Base-by-base conservation (phyloP, 2,113 vertebrate genomes). In the Hippopotamus amphibius region DNA sequence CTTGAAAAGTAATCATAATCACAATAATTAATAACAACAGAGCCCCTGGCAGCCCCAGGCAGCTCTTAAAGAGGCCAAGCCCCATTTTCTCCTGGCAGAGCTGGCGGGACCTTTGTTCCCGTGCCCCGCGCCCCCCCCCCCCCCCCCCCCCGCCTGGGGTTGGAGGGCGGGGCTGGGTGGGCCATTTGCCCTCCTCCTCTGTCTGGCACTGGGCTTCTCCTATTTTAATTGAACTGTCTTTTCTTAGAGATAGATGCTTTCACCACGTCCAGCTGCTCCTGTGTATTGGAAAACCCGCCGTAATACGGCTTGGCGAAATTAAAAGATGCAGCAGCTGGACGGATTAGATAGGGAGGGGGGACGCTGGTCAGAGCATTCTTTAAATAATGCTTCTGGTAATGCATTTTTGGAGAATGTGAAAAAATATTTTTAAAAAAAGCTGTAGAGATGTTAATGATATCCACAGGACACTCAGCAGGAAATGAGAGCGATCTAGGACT, bases 1-100 rank as follows among this genome's bases (percentile, higher is more conserved):
- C 96, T 97, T 95, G 87, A 96, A 98, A 97, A 98, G 93, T 97
- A 97, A 91, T 97, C 76, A 93, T 96, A 98, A 98, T 98, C 96
- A 57, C 84, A 77, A 95, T 96, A 98, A 98, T 98, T 98, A 97
- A 98, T 97, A 98, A 98, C 94, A 98, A 96, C 97, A 74, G 81
- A 97, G 86, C 96, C 89, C 19, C 33, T 61, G 85, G 90, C 79
- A 80, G 79, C 69, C 6, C 10, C 6, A 88, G 85, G 63, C 93
- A n/a, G 86, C 90, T 93, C 86, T 92, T 98, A 95, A 98, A 98
- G 97, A 90, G 53, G 69, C 81, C 93, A 86, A n/a, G 9, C 76
- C 22, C 91, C 66, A 3, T 91, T 96, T 96, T 93, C 97, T 97
- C 90, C 33, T 74, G 66, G 96, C 94, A 72, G 59, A 65, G 81